Percentiles rank a stretch among this genome's conserved stretches.
Evolutionary conservation across 2,797 vertebrate species (phyloP).

Genomic region (Gobionotothen gibberifrons): DNA sequence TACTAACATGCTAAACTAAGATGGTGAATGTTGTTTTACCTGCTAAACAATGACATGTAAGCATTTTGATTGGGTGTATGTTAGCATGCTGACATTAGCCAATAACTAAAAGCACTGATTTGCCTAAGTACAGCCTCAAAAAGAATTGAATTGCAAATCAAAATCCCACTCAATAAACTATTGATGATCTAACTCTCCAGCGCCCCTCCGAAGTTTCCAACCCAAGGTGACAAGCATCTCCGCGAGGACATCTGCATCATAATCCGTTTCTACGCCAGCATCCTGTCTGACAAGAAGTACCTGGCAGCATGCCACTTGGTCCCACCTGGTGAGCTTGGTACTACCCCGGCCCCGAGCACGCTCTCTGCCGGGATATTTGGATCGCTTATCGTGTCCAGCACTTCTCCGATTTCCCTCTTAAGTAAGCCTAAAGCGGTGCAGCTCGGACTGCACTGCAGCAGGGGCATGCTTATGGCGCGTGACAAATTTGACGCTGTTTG

Average conservation of each 20-base stretch:
- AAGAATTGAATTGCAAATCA: neutral
- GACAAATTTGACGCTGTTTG: constrained; percentile 73
- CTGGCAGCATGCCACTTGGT: constrained; percentile 94
- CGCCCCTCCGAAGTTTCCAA: constrained; percentile 93
- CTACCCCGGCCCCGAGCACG: constrained; percentile 83
- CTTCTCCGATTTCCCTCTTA: constrained; percentile 86
- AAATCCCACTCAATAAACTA: neutral
- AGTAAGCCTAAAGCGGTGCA: constrained; percentile 83
- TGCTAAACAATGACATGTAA: no score
- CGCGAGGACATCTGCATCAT: constrained; percentile 96
- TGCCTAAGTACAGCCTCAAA: neutral
- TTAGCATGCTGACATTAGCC: no score
- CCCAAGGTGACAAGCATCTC: constrained; percentile 93
- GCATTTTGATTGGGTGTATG: no score
- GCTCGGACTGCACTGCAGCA: constrained; percentile 67
- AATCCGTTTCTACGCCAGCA: constrained; percentile 96
- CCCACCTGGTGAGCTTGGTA: constrained; percentile 91
- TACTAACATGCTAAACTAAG: no score
- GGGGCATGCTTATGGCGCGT: constrained; percentile 72
- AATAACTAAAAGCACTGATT: no score
- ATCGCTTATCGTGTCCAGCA: constrained; percentile 90
- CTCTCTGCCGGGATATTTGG: constrained; percentile 87
- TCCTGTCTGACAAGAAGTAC: constrained; percentile 99
- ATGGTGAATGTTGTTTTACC: no score
- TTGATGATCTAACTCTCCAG: constrained; percentile 69